Evolutionary conservation across 2,888 invertebrate genomes (phyloP).

Genomic region (Lochmaea crataegi): DNA sequence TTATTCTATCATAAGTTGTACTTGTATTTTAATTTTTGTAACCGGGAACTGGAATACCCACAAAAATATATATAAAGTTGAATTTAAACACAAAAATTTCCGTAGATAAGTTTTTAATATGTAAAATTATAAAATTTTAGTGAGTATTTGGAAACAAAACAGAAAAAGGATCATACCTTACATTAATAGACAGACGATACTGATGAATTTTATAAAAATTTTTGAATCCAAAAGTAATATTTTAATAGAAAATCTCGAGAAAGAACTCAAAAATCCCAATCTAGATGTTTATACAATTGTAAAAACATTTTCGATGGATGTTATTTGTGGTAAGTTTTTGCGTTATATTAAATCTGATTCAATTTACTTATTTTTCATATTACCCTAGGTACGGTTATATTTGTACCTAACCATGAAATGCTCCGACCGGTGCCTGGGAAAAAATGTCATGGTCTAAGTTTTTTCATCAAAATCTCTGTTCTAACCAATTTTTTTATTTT

Average conservation of each 20-base stretch:
- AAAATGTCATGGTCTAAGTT: too few relatives aligned
- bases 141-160: slow-evolving; percentile 30
- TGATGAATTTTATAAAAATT: slow-evolving; percentile 76
- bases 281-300: slow-evolving; percentile 73
- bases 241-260: slow-evolving; percentile 69
- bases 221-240: slow-evolving; percentile 74
- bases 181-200: slow-evolving; percentile 78
- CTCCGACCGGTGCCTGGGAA: too few relatives aligned
- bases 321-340: slow-evolving; percentile 69
- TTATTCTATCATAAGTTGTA: too few relatives aligned
- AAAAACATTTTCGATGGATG: slow-evolving; percentile 71
- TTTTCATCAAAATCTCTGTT: too few relatives aligned
- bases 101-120: neutral
- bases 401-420: neutral
- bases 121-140: slow-evolving; percentile 20
- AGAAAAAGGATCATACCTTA: slow-evolving; percentile 74
- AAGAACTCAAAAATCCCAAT: slow-evolving; percentile 60
- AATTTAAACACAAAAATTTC: neutral
- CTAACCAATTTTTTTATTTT: slow-evolving; percentile 45
- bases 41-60: too few relatives aligned
- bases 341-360: too few relatives aligned
- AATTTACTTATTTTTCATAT: neutral
- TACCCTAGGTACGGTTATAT: neutral
- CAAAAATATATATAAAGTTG: neutral
- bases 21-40: too few relatives aligned